phyloP scores from a whole-genome alignment of 2,797 vertebrate species.

The Morelia viridis region DNA sequence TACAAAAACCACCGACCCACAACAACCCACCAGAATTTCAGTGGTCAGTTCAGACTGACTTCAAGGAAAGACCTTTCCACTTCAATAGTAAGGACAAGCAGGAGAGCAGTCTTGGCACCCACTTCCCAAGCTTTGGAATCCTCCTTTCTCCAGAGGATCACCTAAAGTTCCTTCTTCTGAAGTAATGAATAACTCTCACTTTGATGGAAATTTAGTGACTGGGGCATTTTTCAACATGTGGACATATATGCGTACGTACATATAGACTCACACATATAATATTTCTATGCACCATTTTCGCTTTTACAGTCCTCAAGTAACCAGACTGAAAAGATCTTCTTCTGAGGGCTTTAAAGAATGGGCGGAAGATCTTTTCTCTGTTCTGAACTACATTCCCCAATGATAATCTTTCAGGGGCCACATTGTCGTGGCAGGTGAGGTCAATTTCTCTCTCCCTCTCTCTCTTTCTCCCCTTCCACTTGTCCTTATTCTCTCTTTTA shows the following conservation, averaged over 20 bases:
- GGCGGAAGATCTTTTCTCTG: no score
- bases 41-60: background rate
- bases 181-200: background rate
- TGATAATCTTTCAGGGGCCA: background rate
- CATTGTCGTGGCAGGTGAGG: background rate
- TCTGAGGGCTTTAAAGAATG: background rate
- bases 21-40: background rate
- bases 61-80: background rate
- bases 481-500: background rate
- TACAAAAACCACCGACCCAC: background rate
- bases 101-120: background rate
- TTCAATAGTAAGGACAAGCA: background rate
- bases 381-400: background rate
- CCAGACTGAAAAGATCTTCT: background rate
- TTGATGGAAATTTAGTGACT: background rate
- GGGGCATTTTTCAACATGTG: background rate
- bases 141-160: background rate
- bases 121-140: background rate
- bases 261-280: background rate
- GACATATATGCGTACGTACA: background rate
- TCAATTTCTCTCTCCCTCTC: background rate
- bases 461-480: background rate
- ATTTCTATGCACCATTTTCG: background rate
- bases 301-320: background rate
- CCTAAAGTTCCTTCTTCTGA: background rate